Percentiles rank a stretch among this genome's conserved stretches.
These are phyloP conservation scores for Chrysochloris asiatica DNA, from an alignment of 2,113 vertebrate species.

Conservation along the genomic window DNA sequence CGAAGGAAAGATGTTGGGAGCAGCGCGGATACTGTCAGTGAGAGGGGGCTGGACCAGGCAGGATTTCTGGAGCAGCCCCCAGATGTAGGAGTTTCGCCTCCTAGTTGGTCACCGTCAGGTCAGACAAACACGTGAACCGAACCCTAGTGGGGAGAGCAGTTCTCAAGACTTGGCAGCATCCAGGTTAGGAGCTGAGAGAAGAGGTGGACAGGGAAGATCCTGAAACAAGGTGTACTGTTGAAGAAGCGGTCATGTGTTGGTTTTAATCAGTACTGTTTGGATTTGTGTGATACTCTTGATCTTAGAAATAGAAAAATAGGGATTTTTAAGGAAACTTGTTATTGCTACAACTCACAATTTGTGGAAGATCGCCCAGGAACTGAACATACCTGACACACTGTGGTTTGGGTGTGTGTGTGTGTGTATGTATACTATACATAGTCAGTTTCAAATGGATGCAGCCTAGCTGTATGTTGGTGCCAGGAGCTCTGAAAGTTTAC, in stretches of 20 bases:
- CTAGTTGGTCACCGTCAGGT: conserved; percentile 34
- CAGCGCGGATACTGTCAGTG: conserved; percentile 41
- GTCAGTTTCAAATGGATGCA: conserved; percentile 15
- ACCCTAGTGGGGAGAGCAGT: not conserved
- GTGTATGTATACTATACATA: too few relatives aligned
- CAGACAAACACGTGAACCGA: not conserved
- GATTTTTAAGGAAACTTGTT: conserved; percentile 6
- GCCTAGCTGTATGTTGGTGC: conserved; percentile 43
- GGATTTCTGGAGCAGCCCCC: conserved; percentile 53
- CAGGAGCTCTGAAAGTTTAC: conserved; percentile 26
- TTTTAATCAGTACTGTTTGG: not conserved
- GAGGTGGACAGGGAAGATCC: conserved; percentile 55
- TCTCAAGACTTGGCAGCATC: not conserved
- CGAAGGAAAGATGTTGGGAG: not conserved
- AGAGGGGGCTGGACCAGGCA: conserved; percentile 36
- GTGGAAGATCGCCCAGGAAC: not conserved
- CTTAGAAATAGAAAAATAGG: not conserved
- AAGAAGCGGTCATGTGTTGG: not conserved
- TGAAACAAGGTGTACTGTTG: not conserved
- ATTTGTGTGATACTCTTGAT: not conserved
- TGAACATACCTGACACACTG: not conserved
- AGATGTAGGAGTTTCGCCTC: conserved; percentile 33
- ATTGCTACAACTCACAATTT: not conserved
- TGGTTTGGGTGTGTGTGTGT: not conserved
- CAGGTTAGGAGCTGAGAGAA: not conserved